Base-by-base conservation (phyloP, 2,113 vertebrate species). In the Gallinago undulata region DNA sequence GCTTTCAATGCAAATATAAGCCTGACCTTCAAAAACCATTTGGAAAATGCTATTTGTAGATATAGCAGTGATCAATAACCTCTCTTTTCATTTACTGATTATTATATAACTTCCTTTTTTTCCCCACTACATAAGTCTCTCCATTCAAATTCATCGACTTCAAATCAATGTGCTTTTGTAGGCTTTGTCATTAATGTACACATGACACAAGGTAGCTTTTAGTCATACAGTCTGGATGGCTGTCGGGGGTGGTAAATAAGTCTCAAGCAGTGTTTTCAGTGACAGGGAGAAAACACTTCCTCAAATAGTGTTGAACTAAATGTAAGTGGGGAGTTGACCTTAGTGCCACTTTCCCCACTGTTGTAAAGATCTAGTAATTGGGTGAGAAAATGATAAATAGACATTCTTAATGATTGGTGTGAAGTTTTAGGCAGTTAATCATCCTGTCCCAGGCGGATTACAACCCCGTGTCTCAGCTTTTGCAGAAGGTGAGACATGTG, bases 1-100 rank as follows among this genome's bases (percentile, higher is more conserved):
- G 33, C 31, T 94, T 95, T 90, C 74, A 86, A 56, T 92, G 43
- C 67, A 91, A 82, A 63, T 77, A 4, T 6, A 69, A 75, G 43
- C 45, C 47, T 91, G 90, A 86, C 85, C 69, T 96, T 96, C 85
- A 90, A 60, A 90, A 96, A 63, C 21, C 33, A 48, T 91, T 94
- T 90, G 72, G 59, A 84, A 93, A 96, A 77, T 37, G n/a, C 35
- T 62, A 4, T 90, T 90, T 94, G 50, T 84, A 80, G 50, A 41
- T 69, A 48, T 3, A 51, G 10, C 50, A 59, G 28, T 68, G 55
- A 88, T 93, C 72, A 35, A 57, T 90, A 83, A 25, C 19, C 31
- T 72, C 6, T 68, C 21, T 41, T n/a, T 89, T 62, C 64, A 39
- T 74, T 78, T 85, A 85, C 19, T 27, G 25, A 24, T 88, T 85